Evolutionary conservation across 1,140 invertebrate species (phyloP), one percentile per base, ranked within the genome.

Genomic region (Theocolax elegans): DNA sequence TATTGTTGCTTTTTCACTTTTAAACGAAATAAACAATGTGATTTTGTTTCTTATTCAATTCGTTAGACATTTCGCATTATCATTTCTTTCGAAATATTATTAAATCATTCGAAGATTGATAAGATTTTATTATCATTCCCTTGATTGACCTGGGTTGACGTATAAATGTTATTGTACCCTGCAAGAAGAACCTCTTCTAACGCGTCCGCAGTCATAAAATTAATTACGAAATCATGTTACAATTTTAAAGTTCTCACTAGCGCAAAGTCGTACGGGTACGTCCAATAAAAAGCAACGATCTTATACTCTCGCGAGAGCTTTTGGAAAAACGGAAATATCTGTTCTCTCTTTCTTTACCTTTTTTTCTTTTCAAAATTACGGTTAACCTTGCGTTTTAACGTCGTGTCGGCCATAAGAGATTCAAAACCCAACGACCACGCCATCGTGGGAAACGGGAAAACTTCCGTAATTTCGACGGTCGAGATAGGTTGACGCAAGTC

Each of bases 381-480:
- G n/a, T n/a, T n/a, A n/a, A n/a, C n/a, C n/a, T n/a, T n/a, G n/a
- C 27, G 54, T 31, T 17, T 21, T 58, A 19, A 17, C 53, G 54
- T 35, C 35, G 49, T 23, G 38, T 29, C 38, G 21, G 56, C 44
- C 64, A 77, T 77, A 49, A 71, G 67, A 76, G 67, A 78, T 78
- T 76, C 73, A 74, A 49, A 65, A 70, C 35, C 62, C 74, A 46
- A 35, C 42, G n/a, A n/a, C 59, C 10, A 6, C 10, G 67, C 65
- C 72, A 31, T 59, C 58, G 48, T 35, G 58, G 35, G 10, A 51
- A 83, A 83, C 74, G 79, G 79, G 74, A 35, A 81, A 83, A 83
- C 73, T 83, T 83, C 35, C 44, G 75, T 68, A 80, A 81, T 82
- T 80, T 71, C 59, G 74, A n/a, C 65, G 72, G 53, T 35, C n/a